Conservation (phyloP, 2,797 vertebrate genomes). For the Gallinago solitaria region DNA sequence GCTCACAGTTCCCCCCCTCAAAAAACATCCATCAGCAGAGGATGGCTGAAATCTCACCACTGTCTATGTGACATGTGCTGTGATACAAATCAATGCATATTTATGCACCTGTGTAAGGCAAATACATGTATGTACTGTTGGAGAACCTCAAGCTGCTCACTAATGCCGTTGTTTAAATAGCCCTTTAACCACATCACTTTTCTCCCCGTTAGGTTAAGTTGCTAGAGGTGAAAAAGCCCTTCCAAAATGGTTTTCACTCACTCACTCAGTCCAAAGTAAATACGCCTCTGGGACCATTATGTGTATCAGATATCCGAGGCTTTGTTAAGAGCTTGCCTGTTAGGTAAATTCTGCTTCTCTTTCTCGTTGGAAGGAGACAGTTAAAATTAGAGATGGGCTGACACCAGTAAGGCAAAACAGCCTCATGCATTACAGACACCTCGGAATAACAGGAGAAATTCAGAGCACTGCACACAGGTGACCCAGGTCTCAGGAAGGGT, state of each 20-base stretch:
- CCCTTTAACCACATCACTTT: conserved; percentile 70
- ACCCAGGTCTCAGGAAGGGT: not conserved
- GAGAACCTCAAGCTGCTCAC: conserved; percentile 26
- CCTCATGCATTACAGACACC: rapidly evolving
- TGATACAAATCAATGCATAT: conserved; percentile 27
- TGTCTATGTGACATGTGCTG: not conserved
- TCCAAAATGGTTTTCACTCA: conserved; percentile 71
- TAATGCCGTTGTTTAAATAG: conserved; percentile 49
- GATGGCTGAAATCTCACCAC: not conserved
- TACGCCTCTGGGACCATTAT: conserved; percentile 68
- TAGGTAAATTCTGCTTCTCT: conserved; percentile 47
- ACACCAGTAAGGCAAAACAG: not conserved
- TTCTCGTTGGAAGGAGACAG: not conserved
- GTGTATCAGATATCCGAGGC: conserved; percentile 65
- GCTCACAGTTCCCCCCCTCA: rapidly evolving
- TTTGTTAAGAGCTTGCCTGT: conserved; percentile 65
- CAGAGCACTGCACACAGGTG: not conserved
- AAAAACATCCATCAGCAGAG: not conserved
- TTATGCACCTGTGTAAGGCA: conserved; percentile 48
- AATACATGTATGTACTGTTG: conserved; percentile 17
- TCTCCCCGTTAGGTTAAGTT: conserved; percentile 64
- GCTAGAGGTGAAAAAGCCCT: conserved; percentile 65
- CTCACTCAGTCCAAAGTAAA: conserved; percentile 69
- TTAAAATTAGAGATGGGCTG: conserved; percentile 2
- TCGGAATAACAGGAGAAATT: not conserved